phyloP scores from a whole-genome alignment of 2,797 vertebrate species.

The Periparus ater region DNA sequence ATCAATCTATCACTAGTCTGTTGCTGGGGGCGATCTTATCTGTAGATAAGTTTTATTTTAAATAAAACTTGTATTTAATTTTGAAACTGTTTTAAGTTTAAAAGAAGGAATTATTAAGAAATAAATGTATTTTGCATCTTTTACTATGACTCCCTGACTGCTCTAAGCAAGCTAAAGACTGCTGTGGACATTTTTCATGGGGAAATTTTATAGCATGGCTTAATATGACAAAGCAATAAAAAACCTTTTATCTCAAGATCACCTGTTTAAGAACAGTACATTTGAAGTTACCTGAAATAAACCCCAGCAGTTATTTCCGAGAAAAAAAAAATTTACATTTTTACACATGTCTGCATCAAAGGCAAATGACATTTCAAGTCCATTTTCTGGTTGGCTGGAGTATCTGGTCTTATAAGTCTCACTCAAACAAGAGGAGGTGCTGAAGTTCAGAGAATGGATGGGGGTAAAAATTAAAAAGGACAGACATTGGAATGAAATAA shows the following conservation, averaged over 20 bases:
- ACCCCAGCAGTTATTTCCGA: background rate
- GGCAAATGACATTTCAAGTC: background rate
- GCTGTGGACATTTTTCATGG: background rate
- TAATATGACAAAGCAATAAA: background rate
- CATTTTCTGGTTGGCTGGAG: background rate
- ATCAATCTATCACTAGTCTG: constrained; percentile 17
- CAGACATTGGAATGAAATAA: background rate
- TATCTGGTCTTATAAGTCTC: background rate
- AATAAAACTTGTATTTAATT: background rate
- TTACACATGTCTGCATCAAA: background rate
- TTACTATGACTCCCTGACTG: background rate
- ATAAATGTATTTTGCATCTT: background rate
- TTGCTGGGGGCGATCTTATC: background rate
- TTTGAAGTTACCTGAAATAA: background rate
- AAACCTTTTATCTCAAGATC: background rate
- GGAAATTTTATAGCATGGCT: background rate
- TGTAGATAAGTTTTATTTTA: background rate
- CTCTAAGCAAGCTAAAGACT: background rate
- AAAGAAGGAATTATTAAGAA: background rate
- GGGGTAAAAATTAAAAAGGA: background rate
- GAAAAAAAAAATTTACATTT: background rate
- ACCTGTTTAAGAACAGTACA: background rate
- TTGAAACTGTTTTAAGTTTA: background rate
- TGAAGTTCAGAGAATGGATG: background rate
- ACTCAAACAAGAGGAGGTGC: background rate